phyloP scores from a whole-genome alignment of 2,797 vertebrate genomes.

The Sebastes diaconus region DNA sequence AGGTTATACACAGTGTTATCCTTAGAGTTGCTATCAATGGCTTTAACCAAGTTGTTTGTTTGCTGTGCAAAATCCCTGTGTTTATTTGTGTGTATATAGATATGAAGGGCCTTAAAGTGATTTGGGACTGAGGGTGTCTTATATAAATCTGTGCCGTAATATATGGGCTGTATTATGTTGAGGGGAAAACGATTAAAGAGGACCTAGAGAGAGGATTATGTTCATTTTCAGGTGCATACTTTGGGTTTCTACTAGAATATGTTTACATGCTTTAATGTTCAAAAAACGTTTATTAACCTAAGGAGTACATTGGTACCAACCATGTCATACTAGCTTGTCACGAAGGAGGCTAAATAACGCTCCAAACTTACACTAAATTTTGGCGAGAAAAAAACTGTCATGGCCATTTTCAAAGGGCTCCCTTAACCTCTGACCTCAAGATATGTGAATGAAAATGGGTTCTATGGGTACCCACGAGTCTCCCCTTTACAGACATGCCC shows the following conservation, averaged over 20 bases:
- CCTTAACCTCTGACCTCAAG: too few species aligned
- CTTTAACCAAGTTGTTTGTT: background rate
- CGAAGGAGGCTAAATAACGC: too few species aligned
- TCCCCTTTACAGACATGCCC: too few species aligned
- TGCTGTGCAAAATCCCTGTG: background rate
- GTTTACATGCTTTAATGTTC: background rate
- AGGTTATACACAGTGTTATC: background rate
- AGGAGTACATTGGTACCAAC: too few species aligned
- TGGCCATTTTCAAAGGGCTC: too few species aligned
- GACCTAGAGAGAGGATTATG: too few species aligned
- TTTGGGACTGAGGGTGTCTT: background rate
- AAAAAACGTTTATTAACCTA: background rate
- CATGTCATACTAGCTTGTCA: background rate
- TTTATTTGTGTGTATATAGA: background rate
- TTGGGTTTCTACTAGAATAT: background rate
- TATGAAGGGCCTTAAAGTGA: background rate
- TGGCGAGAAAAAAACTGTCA: rapidly evolving
- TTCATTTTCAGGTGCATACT: background rate
- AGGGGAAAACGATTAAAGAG: background rate
- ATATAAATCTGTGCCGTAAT: background rate
- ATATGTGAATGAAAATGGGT: too few species aligned
- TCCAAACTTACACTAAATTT: too few species aligned
- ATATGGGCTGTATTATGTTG: background rate
- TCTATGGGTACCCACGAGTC: too few species aligned
- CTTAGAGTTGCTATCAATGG: background rate